Percentiles rank a stretch among this genome's conserved stretches.
Evolutionary conservation across 2,888 invertebrate genomes (phyloP).

Genomic region (Pollenia griseotomentosa): DNA sequence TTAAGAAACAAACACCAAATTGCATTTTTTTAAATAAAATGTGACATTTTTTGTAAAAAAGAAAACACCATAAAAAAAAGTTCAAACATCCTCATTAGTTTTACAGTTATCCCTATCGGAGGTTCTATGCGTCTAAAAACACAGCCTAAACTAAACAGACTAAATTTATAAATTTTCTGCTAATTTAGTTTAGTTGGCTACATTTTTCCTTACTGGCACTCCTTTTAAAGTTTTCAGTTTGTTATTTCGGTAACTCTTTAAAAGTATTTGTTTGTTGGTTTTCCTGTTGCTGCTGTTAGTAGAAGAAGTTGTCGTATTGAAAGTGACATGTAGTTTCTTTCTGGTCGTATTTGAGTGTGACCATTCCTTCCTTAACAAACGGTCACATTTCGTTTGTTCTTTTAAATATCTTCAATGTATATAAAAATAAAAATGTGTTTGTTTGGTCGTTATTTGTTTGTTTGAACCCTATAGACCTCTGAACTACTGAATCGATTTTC

Average conservation of each 20-base stretch:
- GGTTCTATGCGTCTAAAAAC: no score
- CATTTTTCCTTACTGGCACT: background rate
- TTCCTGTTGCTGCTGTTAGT: constrained; percentile 27
- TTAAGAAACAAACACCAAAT: no score
- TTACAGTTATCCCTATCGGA: no score
- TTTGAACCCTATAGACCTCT: no score
- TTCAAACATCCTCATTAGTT: no score
- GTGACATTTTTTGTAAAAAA: no score
- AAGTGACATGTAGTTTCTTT: constrained; percentile 28
- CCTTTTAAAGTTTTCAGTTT: constrained; percentile 17
- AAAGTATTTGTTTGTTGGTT: constrained; percentile 61
- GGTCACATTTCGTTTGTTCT: constrained; percentile 54
- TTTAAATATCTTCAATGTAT: background rate
- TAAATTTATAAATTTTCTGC: no score
- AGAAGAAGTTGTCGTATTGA: constrained; percentile 17
- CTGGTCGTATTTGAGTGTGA: constrained; percentile 55
- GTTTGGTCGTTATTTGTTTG: background rate
- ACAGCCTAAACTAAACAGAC: no score
- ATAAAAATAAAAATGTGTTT: background rate
- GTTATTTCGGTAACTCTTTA: constrained; percentile 53
- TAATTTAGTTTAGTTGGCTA: constrained; percentile 14
- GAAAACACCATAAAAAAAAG: no score
- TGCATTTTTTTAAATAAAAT: no score
- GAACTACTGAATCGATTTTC: no score
- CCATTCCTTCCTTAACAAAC: constrained; percentile 65